Percentiles rank a stretch among this genome's conserved stretches.
Conservation (phyloP, 2,888 invertebrate species). For the Agriopis leucophaearia region DNA sequence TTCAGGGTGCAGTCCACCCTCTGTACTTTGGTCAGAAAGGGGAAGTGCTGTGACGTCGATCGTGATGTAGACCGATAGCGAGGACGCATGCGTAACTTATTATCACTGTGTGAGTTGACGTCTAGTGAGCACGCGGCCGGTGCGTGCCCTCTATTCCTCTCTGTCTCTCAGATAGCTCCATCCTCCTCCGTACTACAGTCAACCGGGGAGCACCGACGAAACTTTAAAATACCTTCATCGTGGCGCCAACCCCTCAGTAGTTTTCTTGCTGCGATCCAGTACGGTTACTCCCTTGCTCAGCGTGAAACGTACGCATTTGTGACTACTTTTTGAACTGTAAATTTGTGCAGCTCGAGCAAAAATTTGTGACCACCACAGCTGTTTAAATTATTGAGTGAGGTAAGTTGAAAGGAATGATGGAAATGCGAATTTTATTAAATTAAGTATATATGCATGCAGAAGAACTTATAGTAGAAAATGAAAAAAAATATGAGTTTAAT, state of each 20-base stretch:
- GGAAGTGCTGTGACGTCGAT: conserved; percentile 71
- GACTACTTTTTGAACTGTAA: conserved; percentile 71
- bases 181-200: conserved; percentile 58
- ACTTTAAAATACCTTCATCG: conserved; percentile 79
- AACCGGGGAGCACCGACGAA: conserved; percentile 74
- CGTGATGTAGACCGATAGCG: conserved; percentile 70
- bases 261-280: conserved; percentile 71
- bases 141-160: conserved; percentile 74
- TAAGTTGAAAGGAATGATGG: conserved; percentile 59
- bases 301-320: conserved; percentile 64
- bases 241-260: conserved; percentile 76
- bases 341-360: conserved; percentile 58
- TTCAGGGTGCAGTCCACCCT: conserved; percentile 43
- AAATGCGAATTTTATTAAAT: conserved; percentile 27
- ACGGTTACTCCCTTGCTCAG: conserved; percentile 57
- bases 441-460: conserved; percentile 45
- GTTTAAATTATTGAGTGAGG: conserved; percentile 60
- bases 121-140: conserved; percentile 76
- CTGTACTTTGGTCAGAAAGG: conserved; percentile 71
- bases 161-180: conserved; percentile 61
- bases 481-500: conserved; percentile 36
- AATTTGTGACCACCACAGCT: conserved; percentile 54
- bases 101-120: conserved; percentile 69
- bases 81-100: conserved; percentile 76
- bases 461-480: conserved; percentile 36